Base-by-base conservation (phyloP, 2,888 invertebrate species). In the Phyllotreta striolata region DNA sequence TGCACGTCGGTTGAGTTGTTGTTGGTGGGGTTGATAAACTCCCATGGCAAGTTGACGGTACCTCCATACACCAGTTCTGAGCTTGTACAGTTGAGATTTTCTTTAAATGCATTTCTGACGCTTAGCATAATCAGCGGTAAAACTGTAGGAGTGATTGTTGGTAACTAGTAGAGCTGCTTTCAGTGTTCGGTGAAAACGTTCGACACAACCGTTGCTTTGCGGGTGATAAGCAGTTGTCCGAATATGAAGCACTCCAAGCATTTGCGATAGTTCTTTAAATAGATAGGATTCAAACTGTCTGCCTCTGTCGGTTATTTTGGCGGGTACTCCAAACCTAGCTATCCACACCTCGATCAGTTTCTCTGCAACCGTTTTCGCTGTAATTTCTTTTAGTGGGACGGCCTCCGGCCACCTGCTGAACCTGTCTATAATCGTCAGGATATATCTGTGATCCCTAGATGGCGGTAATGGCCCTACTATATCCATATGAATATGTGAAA, bases 81-180 rank as follows among this genome's bases (percentile, higher is more conserved):
- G n/a, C n/a, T n/a, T n/a, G n/a, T n/a, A n/a, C n/a, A n/a, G n/a
- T n/a, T n/a, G n/a, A n/a, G n/a, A n/a, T n/a, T n/a, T n/a, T n/a
- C n/a, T n/a, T n/a, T n/a, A n/a, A n/a, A n/a, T n/a, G n/a, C n/a
- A n/a, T n/a, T n/a, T n/a, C n/a, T n/a, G n/a, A n/a, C n/a, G n/a
- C n/a, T n/a, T n/a, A n/a, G n/a, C n/a, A n/a, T n/a, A n/a, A n/a
- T n/a, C n/a, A n/a, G n/a, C n/a, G n/a, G n/a, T n/a, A n/a, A n/a
- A n/a, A n/a, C n/a, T n/a, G n/a, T n/a, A 79, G 24, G 24, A 24
- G 24, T 24, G 24, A 4, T 24, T 24, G 24, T 24, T 24, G 1
- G 24, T 24, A 24, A 4, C 24, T 24, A 24, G 24, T 1, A 60
- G 38, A 0, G 82, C 77, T 0, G 80, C 69, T 52, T 40, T 68